Percentiles rank a stretch among this genome's conserved stretches.
These are phyloP conservation scores for Sebastes diploproa DNA, from an alignment of 2,797 vertebrate species.

Conservation along the genomic window DNA sequence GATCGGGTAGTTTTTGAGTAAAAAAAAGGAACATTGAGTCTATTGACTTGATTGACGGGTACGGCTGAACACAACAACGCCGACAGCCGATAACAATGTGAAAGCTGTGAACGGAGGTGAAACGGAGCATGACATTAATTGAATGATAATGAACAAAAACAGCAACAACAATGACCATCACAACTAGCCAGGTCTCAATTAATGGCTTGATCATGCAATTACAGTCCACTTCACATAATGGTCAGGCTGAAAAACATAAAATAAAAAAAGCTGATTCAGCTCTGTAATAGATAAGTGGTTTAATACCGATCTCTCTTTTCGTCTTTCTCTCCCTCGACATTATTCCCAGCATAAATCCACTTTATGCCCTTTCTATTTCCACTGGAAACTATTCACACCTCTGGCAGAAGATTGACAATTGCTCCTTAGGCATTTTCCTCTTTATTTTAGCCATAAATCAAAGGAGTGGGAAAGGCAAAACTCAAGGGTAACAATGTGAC, in stretches of 20 bases:
- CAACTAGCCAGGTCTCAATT: neutral
- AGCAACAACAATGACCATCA: neutral
- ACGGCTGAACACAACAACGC: neutral
- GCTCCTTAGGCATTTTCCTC: constrained; percentile 26
- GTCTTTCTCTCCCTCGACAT: neutral
- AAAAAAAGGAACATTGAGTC: neutral
- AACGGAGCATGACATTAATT: neutral
- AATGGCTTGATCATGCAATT: neutral
- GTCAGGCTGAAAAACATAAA: neutral
- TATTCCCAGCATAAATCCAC: constrained; percentile 39
- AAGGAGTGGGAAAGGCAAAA: constrained; percentile 20
- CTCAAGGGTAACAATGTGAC: constrained; percentile 20
- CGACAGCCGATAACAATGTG: neutral
- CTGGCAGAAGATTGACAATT: constrained; percentile 38
- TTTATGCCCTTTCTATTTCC: constrained; percentile 32
- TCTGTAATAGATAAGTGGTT: neutral
- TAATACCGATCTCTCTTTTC: neutral
- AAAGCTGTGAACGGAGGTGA: neutral
- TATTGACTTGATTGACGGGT: neutral
- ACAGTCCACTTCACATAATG: neutral
- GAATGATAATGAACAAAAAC: neutral
- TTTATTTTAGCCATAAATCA: constrained; percentile 53
- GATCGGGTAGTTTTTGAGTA: neutral
- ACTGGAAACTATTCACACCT: constrained; percentile 29
- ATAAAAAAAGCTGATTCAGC: constrained; percentile 7